Base-by-base conservation (phyloP, 2,888 invertebrate genomes). In the Yponomeuta sedellus region DNA sequence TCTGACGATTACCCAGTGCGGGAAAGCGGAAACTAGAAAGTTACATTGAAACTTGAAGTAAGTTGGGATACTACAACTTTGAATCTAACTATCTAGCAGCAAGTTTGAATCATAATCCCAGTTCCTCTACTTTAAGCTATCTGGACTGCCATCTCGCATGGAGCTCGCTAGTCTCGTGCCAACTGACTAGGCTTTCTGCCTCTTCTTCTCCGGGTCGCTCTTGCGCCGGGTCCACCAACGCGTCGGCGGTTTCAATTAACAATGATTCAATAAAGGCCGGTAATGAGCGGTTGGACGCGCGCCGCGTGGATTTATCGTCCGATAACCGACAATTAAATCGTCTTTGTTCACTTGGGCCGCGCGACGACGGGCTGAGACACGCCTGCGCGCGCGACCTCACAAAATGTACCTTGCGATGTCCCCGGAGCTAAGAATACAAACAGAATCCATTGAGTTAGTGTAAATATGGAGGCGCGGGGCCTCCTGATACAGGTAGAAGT, bases 261-360 rank as follows among this genome's bases (percentile, higher is more conserved):
- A 85, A 88, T 83, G 82, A 83, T 82, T 79, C 82, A 85, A 87
- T 85, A 82, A 80, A 40, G 81, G 80, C 77, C 74, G 73, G 78
- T 91, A 90, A 91, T 91, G 84, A 88, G 80, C 70, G 88, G 91
- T 85, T 89, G 74, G 66, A 28, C 19, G 56, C 59, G 68, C 63
- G 63, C 65, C 68, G 12, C 68, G 67, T 67, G 68, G 86, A 88
- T 88, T 88, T 88, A 88, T 87, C 80, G 83, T 70, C 79, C 77
- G 80, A 78, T 81, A 86, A 83, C 88, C 88, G 75, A 80, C 85
- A 89, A 90, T 90, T 90, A 90, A 86, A 84, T 59, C 80, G 82
- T 85, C 88, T 87, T 86, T 88, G 88, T 88, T 85, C 79, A 76
- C 65, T 72, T 65, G 69, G 72, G 70, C 71, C 74, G 70, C 70